Evolutionary conservation across 2,888 invertebrate genomes (phyloP), one percentile per base, ranked within the genome.

Genomic region (Scotopteryx bipunctaria): DNA sequence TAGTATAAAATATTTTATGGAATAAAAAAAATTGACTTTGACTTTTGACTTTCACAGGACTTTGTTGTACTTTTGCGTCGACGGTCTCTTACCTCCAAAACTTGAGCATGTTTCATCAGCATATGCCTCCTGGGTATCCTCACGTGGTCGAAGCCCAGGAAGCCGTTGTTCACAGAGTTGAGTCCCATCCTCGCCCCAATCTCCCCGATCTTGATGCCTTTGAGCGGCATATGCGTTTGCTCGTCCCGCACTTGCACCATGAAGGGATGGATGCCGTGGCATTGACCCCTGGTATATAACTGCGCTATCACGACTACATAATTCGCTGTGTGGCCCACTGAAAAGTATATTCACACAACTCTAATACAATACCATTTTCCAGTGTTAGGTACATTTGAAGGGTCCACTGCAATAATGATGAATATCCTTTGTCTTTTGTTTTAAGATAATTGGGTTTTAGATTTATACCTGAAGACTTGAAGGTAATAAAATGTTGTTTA

Each of bases 291-390:
- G 0, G 96, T 96, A 69, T 96, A 93, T 9, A 99, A 89, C 76
- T 98, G 98, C 0, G 99, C 98, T 59, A 98, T 93, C 0, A 99
- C 96, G 21, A 99, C 91, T 2, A 97, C 96, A 84, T 97, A 94
- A 83, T 98, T 99, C 0, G 95, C 95, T 2, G 98, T 96, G 19
- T 98, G 97, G 0, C 97, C 98, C 93, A 98, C 98, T 98, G 78
- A 8, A 71, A 52, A 36, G 13, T n/a, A n/a, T n/a, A n/a, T n/a
- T n/a, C n/a, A n/a, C n/a, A n/a, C n/a, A n/a, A n/a, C n/a, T n/a
- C n/a, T n/a, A n/a, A n/a, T n/a, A n/a, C n/a, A n/a, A n/a, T n/a
- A n/a, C n/a, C n/a, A n/a, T n/a, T n/a, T n/a, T n/a, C n/a, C n/a
- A n/a, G n/a, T n/a, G n/a, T n/a, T n/a, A n/a, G n/a, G n/a, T n/a